Percentiles rank a stretch among this genome's conserved stretches.
These are phyloP conservation scores for Clarias gariepinus DNA, from an alignment of 2,113 vertebrate species.

Conservation along the genomic window DNA sequence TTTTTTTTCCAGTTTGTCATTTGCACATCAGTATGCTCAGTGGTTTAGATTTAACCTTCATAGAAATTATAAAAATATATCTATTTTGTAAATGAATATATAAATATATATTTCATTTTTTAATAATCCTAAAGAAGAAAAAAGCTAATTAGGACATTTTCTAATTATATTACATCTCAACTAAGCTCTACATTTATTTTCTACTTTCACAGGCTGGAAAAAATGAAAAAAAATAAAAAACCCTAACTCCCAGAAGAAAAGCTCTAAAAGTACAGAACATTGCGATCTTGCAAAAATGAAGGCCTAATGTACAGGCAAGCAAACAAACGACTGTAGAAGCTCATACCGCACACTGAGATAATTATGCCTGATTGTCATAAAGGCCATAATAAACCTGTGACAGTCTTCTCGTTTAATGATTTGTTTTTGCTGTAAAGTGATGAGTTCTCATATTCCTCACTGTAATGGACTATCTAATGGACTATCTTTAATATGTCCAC, in stretches of 20 bases:
- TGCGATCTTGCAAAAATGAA: constrained; percentile 9
- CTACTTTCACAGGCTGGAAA: not conserved
- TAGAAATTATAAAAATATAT: not conserved
- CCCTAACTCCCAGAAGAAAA: not conserved
- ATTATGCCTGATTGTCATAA: constrained; percentile 43
- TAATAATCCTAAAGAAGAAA: not conserved
- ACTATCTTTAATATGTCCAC: constrained; percentile 38
- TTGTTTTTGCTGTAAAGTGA: constrained; percentile 42
- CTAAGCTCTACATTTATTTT: not conserved
- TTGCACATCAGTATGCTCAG: not conserved
- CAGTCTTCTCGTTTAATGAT: constrained; percentile 46
- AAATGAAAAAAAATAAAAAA: not conserved
- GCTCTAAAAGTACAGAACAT: not conserved
- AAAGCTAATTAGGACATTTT: not conserved
- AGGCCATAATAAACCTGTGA: constrained; percentile 32
- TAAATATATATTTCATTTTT: not conserved
- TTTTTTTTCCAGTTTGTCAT: not conserved
- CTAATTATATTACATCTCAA: not conserved
- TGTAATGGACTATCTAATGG: constrained; percentile 43
- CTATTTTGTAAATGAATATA: not conserved
- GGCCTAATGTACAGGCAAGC: not conserved
- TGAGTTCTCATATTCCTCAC: constrained; percentile 26
- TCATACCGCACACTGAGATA: constrained; percentile 13
- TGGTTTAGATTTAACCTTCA: not conserved
- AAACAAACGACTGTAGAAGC: constrained; percentile 28